Evolutionary conservation across 35 echinoderm and acorn worm species (phyloP), one percentile per base, ranked within the genome.

Genomic region (Stichopus chloronotus): DNA sequence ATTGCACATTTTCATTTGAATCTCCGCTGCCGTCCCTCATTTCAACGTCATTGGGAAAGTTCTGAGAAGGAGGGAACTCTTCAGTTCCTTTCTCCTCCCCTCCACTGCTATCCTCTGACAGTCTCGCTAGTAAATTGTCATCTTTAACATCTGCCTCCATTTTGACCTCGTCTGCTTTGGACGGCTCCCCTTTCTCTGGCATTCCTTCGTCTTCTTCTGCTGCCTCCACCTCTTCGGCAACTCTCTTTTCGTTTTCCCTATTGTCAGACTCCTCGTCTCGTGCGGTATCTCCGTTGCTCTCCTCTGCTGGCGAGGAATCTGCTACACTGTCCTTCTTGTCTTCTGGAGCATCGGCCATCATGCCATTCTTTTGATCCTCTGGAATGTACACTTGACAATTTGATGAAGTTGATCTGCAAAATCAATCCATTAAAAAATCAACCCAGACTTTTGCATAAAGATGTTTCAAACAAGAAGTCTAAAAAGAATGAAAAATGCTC

Each of bases 361-460:
- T 5, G 55, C 80, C 55, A 10, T 57, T 83, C 80, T 93, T 57
- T 55, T 78, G 52, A 8, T 94, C 87, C 52, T 88, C 93, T 25
- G 94, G 94, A 72, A 95, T 72, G 81, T 95, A 95, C 14, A 95
- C 94, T 53, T 88, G 92, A 88, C 92, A 93, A 20, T 43, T 52
- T 72, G 93, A 88, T 54, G 88, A 1, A 43, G 55, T 52, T 52
- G 55, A 83, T 14, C 80, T 55, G 78, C 12, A 22, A 30, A 22
- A 21, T 12, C 22, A 24, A 30, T 13, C 69, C 69, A 72, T 43
- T 43, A 0, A 43, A 43, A 43, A 43, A 43, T 43, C 3, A 43
- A 43, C 30, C 30, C 30, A 43, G 30, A 43, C 0, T 43, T 43
- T 43, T 43, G 30, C 3, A 3, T 1, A 43, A 43, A 43, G 30